A percentile compares a stretch with the other conserved stretches of the same genome.
phyloP scores from a whole-genome alignment of 2,113 vertebrate species.

The Microcebus tavaratra region DNA sequence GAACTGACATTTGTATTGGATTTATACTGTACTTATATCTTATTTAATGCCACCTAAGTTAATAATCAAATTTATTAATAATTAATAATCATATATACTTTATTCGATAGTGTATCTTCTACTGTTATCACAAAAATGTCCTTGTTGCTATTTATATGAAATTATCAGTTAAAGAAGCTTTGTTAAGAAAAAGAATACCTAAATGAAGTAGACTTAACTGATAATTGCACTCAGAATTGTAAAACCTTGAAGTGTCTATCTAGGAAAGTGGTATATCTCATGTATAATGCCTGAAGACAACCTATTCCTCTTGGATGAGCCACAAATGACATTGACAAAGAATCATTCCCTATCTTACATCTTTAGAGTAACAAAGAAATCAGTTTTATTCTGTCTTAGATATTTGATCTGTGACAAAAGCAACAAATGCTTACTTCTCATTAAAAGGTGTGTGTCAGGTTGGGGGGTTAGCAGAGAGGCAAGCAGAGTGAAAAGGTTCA shows the following conservation, averaged over 20 bases:
- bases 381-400: background rate
- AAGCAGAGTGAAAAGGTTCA: background rate
- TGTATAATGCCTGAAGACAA: background rate
- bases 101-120: background rate
- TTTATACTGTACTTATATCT: background rate
- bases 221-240: background rate
- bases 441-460: background rate
- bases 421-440: background rate
- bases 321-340: background rate
- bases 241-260: background rate
- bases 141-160: background rate
- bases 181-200: background rate
- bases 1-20: background rate
- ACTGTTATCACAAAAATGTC: background rate
- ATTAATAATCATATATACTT: background rate
- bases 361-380: conserved; percentile 33
- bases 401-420: conserved; percentile 29
- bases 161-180: background rate
- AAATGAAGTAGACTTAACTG: background rate
- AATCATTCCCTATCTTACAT: background rate
- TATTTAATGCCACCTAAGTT: background rate
- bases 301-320: background rate
- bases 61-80: conserved; percentile 2
- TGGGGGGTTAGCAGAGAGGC: background rate
- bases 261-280: background rate